Base-by-base conservation (phyloP, 2,797 vertebrate genomes). In the Lindbergichthys nudifrons region DNA sequence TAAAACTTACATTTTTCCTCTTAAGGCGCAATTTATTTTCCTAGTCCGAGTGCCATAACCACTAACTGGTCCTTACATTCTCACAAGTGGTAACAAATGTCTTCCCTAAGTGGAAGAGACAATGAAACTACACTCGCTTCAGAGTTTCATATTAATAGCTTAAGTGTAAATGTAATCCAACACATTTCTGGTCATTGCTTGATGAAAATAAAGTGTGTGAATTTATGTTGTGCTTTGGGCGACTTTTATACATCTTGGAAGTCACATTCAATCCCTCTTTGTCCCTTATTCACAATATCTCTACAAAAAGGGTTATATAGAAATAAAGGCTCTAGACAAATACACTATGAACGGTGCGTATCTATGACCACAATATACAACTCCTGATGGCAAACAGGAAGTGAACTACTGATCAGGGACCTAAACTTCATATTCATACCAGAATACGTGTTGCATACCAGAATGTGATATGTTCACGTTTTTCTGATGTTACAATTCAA, bases 31-130 rank as follows among this genome's bases (percentile, higher is more conserved):
- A 74, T 84, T 47, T 10, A 81, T 77, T 87, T 83, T 84, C 77
- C 84, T 61, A 73, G 74, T 80, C 39, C 2, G 3, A 47, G 66
- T 79, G 72, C 77, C 77, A 70, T 73, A 70, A 84, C 70, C 73
- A 36, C 70, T 50, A 72, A 65, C 54, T 7, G 51, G 59, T 56
- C 74, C 65, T 65, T 41, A 32, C 21, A 39, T 73, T 83, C 70
- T 77, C 59, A 86, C 36, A 42, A 46, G 58, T 11, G 48, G 65
- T 75, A 65, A 41, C 51, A 52, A 78, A 83, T 63, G 62, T 42
- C 47, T 73, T 83, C 65, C 65, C 56, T 61, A 42, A 67, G 47
- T 63, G 15, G 41, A 48, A 9, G 56, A 51, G 23, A 26, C 23
- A 52, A 51, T 60, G 14, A 53, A 73, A 13, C 10, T 39, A 3